Percentiles rank a stretch among this genome's conserved stretches.
Evolutionary conservation across 2,888 invertebrate species (phyloP).

Genomic region (Tanytarsus gracilentus): DNA sequence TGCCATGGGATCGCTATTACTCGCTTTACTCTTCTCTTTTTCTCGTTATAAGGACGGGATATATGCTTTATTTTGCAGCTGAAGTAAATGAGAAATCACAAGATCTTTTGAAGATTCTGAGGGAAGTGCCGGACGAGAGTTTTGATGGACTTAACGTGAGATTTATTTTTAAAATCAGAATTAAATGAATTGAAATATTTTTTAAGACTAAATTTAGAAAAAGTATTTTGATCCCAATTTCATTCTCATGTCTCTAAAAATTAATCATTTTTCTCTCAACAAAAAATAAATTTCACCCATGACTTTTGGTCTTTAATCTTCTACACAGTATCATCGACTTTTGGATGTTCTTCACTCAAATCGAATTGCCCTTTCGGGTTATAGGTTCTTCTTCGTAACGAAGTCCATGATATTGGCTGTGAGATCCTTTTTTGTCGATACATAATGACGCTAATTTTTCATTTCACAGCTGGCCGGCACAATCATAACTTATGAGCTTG

Average conservation of each 20-base stretch:
- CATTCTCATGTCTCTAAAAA: neutral
- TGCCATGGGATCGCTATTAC: conserved; percentile 14
- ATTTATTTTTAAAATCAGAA: neutral
- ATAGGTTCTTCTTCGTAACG: conserved; percentile 16
- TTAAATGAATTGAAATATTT: neutral
- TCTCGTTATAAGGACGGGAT: conserved; percentile 3
- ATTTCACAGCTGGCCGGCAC: conserved; percentile 8
- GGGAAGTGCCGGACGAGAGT: conserved; percentile 10
- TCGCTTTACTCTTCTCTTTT: conserved; percentile 15
- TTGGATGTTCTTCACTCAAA: conserved; percentile 19
- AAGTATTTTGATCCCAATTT: neutral
- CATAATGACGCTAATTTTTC: neutral
- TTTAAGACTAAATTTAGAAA: neutral
- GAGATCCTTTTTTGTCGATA: neutral
- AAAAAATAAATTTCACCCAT: neutral
- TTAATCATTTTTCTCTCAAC: neutral
- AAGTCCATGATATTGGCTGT: conserved; percentile 23
- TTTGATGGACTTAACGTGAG: conserved; percentile 16
- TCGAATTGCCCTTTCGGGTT: conserved; percentile 8
- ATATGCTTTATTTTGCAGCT: conserved; percentile 2
- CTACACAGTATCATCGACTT: conserved; percentile 13
- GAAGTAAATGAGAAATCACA: conserved; percentile 11
- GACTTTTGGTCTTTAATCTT: neutral
- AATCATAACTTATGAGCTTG: conserved; percentile 2
- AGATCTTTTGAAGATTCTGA: neutral